Percentiles rank a stretch among this genome's conserved stretches.
Conservation (phyloP, 2,113 vertebrate species). For the Anarhynchus alexandrinus region DNA sequence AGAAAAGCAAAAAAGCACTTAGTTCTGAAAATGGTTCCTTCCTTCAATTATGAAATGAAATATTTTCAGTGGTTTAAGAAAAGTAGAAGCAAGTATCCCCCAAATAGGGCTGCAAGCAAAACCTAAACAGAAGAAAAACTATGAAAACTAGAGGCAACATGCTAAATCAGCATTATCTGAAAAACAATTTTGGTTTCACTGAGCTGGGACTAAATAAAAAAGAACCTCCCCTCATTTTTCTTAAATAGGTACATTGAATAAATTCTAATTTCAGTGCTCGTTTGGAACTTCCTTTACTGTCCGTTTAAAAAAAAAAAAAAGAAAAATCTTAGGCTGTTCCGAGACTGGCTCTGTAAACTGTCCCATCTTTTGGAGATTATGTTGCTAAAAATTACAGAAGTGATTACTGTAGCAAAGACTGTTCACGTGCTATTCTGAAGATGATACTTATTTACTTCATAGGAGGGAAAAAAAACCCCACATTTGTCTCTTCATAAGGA, state of each 20-base stretch:
- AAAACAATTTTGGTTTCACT: background rate
- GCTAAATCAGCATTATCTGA: background rate
- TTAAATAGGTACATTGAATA: background rate
- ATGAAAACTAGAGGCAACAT: background rate
- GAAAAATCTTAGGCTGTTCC: background rate
- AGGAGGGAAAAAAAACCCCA: too few relatives aligned
- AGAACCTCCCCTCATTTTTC: too few relatives aligned
- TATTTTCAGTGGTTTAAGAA: background rate
- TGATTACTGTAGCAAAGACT: background rate
- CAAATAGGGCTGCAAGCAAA: background rate
- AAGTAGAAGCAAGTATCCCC: background rate
- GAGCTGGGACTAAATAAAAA: background rate
- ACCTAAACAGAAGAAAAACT: background rate
- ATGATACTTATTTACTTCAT: background rate
- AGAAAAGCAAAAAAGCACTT: background rate
- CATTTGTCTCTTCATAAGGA: background rate
- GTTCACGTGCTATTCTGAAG: background rate
- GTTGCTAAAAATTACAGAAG: background rate
- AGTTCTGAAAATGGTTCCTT: background rate
- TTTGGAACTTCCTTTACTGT: background rate
- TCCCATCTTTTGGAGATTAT: background rate
- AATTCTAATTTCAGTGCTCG: background rate
- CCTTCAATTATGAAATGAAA: background rate
- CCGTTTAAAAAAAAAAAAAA: too few relatives aligned
- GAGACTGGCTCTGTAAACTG: background rate